Base-by-base conservation (phyloP, 2,797 vertebrate species). In the Micropoecilia bifurca region DNA sequence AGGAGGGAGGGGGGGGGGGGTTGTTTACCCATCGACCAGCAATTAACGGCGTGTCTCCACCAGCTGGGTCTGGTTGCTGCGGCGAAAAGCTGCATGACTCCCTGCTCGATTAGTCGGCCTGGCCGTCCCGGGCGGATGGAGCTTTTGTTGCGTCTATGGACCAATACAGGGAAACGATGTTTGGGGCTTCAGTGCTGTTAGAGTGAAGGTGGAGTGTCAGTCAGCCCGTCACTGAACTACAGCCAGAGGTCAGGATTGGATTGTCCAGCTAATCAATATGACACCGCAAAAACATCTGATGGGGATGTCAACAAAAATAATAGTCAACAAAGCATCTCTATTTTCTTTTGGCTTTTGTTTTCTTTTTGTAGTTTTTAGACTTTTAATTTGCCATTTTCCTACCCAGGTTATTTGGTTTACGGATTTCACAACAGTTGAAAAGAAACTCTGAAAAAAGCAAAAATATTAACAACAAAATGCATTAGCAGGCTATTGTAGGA, bases 21-120 rank as follows among this genome's bases (percentile, higher is more conserved):
- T n/a, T 4, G 33, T 1, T 79, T 22, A 18, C 73, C 47, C 84
- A 85, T 81, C 74, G 46, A 72, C 16, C 16, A 76, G 80, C 82
- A 88, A 89, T 91, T 88, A 87, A 14, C 76, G 9, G 57, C 28
- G 48, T 46, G 33, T 74, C 68, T 72, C 68, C 74, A 43, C n/a
- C 53, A 71, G 83, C 69, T 25, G 61, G 20, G 82, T 79, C 77
- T 79, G n/a, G 48, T 76, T 28, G 86, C 89, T 87, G 93, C 91
- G 81, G 93, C 63, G 89, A 73, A 87, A 86, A 53, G 71, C 87
- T 81, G 88, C 80, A 76, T 66, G 79, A 85, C 80, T 92, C 92
- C 55, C 77, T 72, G 88, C 48, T 92, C 90, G 90, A 92, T 93
- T 91, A 80, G 81, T 90, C 78, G 4, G 53, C 89, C 92, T 93